Conservation (phyloP, 2,888 invertebrate species). For the Cosmia pyralina region DNA sequence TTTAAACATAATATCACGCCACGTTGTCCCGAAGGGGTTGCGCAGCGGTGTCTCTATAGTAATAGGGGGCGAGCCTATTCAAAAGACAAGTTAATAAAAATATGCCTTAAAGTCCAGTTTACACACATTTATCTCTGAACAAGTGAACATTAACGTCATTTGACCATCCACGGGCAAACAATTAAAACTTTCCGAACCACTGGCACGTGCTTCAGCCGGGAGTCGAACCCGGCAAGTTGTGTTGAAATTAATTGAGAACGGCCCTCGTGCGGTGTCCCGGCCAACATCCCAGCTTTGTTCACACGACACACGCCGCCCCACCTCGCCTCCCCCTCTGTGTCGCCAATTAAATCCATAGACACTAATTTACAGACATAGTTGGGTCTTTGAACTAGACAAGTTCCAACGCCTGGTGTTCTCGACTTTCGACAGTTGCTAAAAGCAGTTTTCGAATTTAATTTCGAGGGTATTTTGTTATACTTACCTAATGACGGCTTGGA, state of each 20-base stretch:
- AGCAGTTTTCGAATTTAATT: slow-evolving; percentile 61
- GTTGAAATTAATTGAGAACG: slow-evolving; percentile 67
- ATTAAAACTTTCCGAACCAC: slow-evolving; percentile 59
- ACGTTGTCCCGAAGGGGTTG: no score
- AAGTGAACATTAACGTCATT: slow-evolving; percentile 9
- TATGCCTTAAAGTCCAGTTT: no score
- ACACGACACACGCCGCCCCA: slow-evolving; percentile 39
- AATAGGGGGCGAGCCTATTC: no score
- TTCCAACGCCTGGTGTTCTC: slow-evolving; percentile 31
- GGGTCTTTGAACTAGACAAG: slow-evolving; percentile 47
- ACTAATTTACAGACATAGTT: slow-evolving; percentile 66
- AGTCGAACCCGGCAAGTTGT: slow-evolving; percentile 62
- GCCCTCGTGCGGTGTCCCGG: slow-evolving; percentile 51
- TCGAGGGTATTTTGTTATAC: slow-evolving; percentile 56
- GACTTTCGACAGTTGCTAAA: slow-evolving; percentile 39
- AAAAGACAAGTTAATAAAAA: background rate
- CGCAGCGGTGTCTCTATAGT: no score
- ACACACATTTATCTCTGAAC: slow-evolving; percentile 1
- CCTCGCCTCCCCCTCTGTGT: background rate
- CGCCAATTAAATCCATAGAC: slow-evolving; percentile 63
- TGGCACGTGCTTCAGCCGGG: slow-evolving; percentile 46
- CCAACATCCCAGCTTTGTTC: slow-evolving; percentile 52
- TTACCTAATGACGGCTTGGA: slow-evolving; percentile 43
- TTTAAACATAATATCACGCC: no score
- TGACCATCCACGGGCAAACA: slow-evolving; percentile 35